These are phyloP conservation scores for Elachura formosa DNA, from an alignment of 2,113 vertebrate species.

Conservation along the genomic window DNA sequence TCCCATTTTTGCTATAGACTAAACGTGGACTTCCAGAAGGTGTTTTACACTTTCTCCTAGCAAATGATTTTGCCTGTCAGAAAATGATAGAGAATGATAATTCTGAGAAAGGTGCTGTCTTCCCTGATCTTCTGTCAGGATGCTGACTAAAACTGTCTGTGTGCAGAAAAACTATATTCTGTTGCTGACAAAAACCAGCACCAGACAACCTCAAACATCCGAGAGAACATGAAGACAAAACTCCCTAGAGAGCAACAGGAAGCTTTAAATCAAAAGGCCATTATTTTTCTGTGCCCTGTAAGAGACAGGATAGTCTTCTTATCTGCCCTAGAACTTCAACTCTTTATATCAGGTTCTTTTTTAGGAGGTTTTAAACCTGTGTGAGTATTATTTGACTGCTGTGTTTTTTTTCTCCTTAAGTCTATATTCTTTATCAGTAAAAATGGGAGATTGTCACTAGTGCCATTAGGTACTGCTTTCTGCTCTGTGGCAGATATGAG, in stretches of 20 bases:
- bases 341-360: background rate
- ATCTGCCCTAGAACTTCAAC: background rate
- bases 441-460: background rate
- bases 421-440: background rate
- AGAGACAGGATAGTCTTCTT: background rate
- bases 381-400: background rate
- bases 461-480: background rate
- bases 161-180: slow-evolving; percentile 10
- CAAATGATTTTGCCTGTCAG: background rate
- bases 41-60: background rate
- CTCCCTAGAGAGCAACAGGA: background rate
- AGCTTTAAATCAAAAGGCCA: slow-evolving; percentile 41
- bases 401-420: background rate
- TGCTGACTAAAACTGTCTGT: background rate
- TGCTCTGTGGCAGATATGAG: background rate
- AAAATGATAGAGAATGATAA: background rate
- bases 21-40: background rate
- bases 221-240: background rate
- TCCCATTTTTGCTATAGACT: background rate
- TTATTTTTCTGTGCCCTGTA: slow-evolving; percentile 1
- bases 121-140: background rate
- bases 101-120: background rate
- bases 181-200: background rate
- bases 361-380: background rate
- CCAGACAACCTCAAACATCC: background rate